Evolutionary conservation across 2,113 vertebrate species (phyloP).

Genomic region (Reinhardtius hippoglossoides): DNA sequence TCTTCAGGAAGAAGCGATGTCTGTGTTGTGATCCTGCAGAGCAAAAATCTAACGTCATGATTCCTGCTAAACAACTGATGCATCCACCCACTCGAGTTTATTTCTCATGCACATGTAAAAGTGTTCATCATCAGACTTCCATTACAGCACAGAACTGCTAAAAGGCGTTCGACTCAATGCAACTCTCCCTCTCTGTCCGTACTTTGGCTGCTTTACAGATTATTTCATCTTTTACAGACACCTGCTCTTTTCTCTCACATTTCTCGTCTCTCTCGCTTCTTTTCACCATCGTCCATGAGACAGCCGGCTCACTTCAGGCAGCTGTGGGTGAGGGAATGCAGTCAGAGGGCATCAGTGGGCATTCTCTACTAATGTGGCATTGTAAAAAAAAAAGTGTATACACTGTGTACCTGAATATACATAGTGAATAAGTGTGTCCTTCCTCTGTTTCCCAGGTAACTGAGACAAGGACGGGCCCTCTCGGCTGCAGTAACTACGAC

Average conservation of each 20-base stretch:
- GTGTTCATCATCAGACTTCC: neutral
- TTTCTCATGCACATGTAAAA: neutral
- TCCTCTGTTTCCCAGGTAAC: constrained; percentile 88
- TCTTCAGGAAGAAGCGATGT: no score
- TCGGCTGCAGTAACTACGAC: constrained; percentile 99
- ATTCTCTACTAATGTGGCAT: constrained; percentile 60
- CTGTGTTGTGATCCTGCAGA: neutral
- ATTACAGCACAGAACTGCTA: neutral
- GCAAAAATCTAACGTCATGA: neutral
- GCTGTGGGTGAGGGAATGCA: constrained; percentile 53
- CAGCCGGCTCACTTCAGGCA: constrained; percentile 17
- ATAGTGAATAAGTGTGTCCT: constrained; percentile 22
- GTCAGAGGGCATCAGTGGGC: constrained; percentile 38
- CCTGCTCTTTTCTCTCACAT: neutral
- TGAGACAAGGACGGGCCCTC: constrained; percentile 95
- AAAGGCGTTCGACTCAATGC: neutral
- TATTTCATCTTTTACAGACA: neutral
- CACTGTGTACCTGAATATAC: neutral
- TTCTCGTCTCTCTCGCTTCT: neutral
- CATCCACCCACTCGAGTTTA: neutral
- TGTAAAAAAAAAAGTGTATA: constrained; percentile 8
- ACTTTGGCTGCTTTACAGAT: no score
- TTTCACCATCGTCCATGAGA: neutral
- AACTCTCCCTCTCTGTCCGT: neutral
- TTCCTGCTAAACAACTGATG: neutral